Evolutionary conservation across 2,888 invertebrate species (phyloP).

Genomic region (Saturnia japonica): DNA sequence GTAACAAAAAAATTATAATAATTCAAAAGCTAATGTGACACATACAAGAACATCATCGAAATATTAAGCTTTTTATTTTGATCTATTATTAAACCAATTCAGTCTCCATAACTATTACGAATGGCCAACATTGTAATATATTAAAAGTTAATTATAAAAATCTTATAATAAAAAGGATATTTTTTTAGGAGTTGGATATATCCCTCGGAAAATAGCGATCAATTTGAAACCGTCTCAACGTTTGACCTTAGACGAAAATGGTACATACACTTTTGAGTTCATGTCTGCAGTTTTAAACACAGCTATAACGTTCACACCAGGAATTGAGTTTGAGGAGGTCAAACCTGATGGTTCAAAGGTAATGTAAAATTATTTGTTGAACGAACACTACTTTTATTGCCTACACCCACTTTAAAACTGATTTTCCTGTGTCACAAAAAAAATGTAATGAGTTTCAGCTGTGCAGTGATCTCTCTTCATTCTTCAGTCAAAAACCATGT

Average conservation of each 20-base stretch:
- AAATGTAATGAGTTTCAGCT: neutral
- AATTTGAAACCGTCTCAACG: conserved; percentile 44
- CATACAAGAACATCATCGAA: neutral
- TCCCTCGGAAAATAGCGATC: conserved; percentile 48
- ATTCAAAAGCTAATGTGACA: neutral
- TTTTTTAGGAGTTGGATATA: conserved; percentile 41
- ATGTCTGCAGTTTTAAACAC: conserved; percentile 37
- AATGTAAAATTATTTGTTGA: conserved; percentile 9
- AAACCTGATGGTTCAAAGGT: conserved; percentile 65
- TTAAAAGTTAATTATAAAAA: neutral
- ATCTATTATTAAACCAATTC: neutral
- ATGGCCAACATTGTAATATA: neutral
- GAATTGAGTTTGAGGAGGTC: conserved; percentile 59
- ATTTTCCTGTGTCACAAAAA: neutral
- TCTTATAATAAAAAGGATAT: neutral
- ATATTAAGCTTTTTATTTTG: neutral
- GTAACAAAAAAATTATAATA: neutral
- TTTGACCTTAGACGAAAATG: conserved; percentile 45
- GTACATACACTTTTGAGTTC: conserved; percentile 46
- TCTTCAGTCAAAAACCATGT: neutral
- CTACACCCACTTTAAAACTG: neutral
- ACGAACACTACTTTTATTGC: no score
- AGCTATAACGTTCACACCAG: conserved; percentile 45
- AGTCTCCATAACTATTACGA: neutral
- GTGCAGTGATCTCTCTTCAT: neutral